Base-by-base conservation (phyloP, 1,140 invertebrate genomes). In the Manduca sexta region DNA sequence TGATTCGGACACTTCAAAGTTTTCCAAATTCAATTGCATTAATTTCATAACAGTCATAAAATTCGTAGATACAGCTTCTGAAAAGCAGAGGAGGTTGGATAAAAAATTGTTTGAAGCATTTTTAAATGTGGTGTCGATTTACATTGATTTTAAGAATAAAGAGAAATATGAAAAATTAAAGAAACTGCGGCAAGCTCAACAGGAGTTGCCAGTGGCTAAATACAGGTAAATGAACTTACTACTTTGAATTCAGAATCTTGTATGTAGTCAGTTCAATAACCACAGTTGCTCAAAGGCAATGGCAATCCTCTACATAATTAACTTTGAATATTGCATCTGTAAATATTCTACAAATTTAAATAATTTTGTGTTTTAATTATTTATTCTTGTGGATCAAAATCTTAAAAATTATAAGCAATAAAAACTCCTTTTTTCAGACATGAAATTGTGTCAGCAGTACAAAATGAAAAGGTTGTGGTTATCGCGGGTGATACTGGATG, bases 401-500 rank as follows among this genome's bases (percentile, higher is more conserved):
- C 4, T 26, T 5, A 26, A 5, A 5, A 26, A 26, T 8, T 8
- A 26, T 26, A 8, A 5, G 4, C 8, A 26, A 26, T 26, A 8
- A 5, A 26, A 5, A 26, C 8, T 26, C 1, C 21, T 26, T 3
- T 62, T 61, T 87, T 71, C 63, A 92, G 89, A 69, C 72, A 92
- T 49, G 88, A 93, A 81, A 94, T 98, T 51, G 71, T 95, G 18
- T 70, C 90, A 29, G 87, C 90, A 16, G 86, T 98, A 0, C 87
- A 90, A 62, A 84, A 90, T 54, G 89, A 97, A 56, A 92, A 92
- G 67, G 93, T 98, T 15, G 87, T 97, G 0, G 92, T 95, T 13
- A 90, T 95, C 33, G 96, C 94, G 62, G 96, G 96, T 11, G 97
- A 98, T 75, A 99, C 97, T 30, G 97, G 95, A 6, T 99, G 97